phyloP scores from a whole-genome alignment of 2,888 invertebrate genomes.

The Andrena fulva region DNA sequence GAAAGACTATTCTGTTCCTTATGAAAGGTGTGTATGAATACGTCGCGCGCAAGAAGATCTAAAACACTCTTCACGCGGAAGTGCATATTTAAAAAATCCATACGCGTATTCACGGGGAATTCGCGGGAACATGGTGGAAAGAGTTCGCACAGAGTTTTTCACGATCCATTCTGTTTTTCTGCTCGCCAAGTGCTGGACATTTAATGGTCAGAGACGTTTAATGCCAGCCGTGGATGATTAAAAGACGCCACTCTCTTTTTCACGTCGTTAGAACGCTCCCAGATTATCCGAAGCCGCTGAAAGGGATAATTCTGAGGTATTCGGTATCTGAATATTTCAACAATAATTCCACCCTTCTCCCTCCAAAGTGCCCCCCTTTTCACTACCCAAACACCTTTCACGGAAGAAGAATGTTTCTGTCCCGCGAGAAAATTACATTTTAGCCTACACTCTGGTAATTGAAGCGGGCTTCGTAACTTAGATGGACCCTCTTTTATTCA shows the following conservation, averaged over 20 bases:
- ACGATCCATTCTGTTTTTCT: not conserved
- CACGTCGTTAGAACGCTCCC: not conserved
- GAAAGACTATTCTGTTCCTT: slow-evolving; percentile 14
- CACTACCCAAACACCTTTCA: not conserved
- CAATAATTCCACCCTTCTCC: slow-evolving; percentile 9
- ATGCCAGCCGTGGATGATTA: slow-evolving; percentile 7
- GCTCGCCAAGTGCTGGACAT: slow-evolving; percentile 10
- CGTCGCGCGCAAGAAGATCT: slow-evolving; percentile 35
- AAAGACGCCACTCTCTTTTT: slow-evolving; percentile 28
- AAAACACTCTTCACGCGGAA: not conserved
- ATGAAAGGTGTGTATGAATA: slow-evolving; percentile 29
- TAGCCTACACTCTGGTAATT: slow-evolving; percentile 3
- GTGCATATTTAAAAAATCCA: slow-evolving; percentile 19
- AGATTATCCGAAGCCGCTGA: not conserved
- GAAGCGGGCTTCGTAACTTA: slow-evolving; percentile 24
- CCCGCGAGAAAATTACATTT: slow-evolving; percentile 10
- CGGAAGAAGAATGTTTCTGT: not conserved
- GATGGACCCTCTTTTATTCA: not conserved
- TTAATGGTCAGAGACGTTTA: slow-evolving; percentile 29
- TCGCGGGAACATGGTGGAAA: not conserved
- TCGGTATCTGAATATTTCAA: slow-evolving; percentile 13
- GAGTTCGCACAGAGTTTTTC: slow-evolving; percentile 4
- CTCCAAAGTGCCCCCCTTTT: not conserved
- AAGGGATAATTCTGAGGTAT: slow-evolving; percentile 21
- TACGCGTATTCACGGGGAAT: not conserved